Conservation (phyloP, 1,140 invertebrate species). For the Lerema accius region DNA sequence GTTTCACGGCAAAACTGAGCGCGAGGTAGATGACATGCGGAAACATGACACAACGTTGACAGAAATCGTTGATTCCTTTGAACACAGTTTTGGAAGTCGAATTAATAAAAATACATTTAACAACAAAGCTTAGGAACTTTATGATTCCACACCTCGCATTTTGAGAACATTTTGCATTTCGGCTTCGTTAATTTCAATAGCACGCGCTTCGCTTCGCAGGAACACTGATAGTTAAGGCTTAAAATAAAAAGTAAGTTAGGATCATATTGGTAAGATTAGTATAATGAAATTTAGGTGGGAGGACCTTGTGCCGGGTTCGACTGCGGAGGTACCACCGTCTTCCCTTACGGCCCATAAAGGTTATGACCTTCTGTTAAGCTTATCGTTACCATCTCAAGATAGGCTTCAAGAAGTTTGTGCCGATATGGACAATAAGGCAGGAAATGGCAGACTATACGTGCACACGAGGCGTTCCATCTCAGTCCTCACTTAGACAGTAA, state of each 20-base stretch:
- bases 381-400: neutral
- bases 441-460: conserved; percentile 9
- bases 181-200: conserved; percentile 10
- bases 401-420: no score
- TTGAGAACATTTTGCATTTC: conserved; percentile 9
- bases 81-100: conserved; percentile 35
- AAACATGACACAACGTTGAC: conserved; percentile 22
- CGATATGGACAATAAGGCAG: neutral
- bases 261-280: neutral
- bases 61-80: conserved; percentile 38
- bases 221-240: conserved; percentile 18
- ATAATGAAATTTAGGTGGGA: neutral
- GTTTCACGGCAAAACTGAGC: conserved; percentile 25
- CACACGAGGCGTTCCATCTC: conserved; percentile 6
- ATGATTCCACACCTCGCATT: conserved; percentile 34
- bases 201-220: conserved; percentile 17
- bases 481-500: conserved; percentile 5
- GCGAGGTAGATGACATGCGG: conserved; percentile 23
- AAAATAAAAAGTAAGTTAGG: no score
- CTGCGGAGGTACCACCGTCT: conserved; percentile 17
- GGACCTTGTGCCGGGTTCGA: conserved; percentile 13
- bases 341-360: neutral
- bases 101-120: conserved; percentile 20
- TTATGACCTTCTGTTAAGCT: neutral
- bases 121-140: conserved; percentile 24